phyloP scores from a whole-genome alignment of 2,888 invertebrate genomes.

The Latheticus oryzae region DNA sequence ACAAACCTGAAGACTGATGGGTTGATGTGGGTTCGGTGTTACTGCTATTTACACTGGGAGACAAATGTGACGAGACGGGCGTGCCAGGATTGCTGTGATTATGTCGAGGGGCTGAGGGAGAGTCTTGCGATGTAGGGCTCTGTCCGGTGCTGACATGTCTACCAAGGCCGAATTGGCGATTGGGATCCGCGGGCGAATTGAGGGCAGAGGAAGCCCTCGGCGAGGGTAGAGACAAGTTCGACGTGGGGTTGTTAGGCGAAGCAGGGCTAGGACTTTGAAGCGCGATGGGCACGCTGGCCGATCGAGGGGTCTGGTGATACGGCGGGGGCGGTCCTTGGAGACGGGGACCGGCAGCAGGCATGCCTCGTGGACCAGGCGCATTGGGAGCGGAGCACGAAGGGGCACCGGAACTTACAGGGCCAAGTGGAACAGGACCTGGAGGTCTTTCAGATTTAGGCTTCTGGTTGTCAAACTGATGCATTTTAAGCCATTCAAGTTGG shows the following conservation, averaged over 20 bases:
- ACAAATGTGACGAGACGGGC: conserved; percentile 74
- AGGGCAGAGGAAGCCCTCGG: conserved; percentile 77
- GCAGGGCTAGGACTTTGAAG: conserved; percentile 80
- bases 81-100: conserved; percentile 80
- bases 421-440: conserved; percentile 44
- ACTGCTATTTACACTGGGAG: conserved; percentile 69
- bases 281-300: conserved; percentile 80
- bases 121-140: conserved; percentile 73
- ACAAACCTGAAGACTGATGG: conserved; percentile 62
- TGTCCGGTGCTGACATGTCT: conserved; percentile 71
- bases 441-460: conserved; percentile 63
- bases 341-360: conserved; percentile 64
- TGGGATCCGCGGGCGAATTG: conserved; percentile 77
- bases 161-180: conserved; percentile 67
- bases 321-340: conserved; percentile 83
- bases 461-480: conserved; percentile 86
- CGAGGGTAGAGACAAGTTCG: conserved; percentile 79
- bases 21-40: conserved; percentile 62
- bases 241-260: conserved; percentile 78
- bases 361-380: conserved; percentile 51
- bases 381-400: conserved; percentile 46
- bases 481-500: conserved; percentile 91
- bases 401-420: conserved; percentile 43
- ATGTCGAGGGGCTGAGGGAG: conserved; percentile 68
- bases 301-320: conserved; percentile 79